Base-by-base conservation (phyloP, 1,140 invertebrate species). In the Platorchestia sp. region DNA sequence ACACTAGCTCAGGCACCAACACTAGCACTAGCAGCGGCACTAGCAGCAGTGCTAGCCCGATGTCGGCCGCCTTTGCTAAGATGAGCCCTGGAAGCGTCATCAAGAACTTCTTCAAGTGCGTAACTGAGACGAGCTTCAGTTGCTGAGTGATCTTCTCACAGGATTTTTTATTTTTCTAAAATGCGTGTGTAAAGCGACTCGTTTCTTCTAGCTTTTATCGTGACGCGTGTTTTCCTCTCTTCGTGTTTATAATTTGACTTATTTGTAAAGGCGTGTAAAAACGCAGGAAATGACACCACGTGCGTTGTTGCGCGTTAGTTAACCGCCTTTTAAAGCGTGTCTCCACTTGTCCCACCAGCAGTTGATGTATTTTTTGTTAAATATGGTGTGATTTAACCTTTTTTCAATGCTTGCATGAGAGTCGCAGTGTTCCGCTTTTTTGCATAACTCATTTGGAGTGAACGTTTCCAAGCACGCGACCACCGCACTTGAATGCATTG, bases 91-190 rank as follows among this genome's bases (percentile, higher is more conserved):
- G 95, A 6, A 95, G 86, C 86, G 95, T 95, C 45, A 95, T 95
- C 89, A 95, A 95, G 89, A 95, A 95, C 51, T 95, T 95, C 89
- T 95, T 95, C 95, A 95, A 95, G 95, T 95, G 95, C 86, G 95
- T 95, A 75, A 10, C 14, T 3, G 10, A 36, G 59, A 75, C 27
- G 27, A 10, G 59, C 59, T 75, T 22, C 1, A 22, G 6, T 75
- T 75, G 59, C 59, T 19, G 59, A 10, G 27, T 75, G 10, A 36
- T 75, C 27, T 75, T 75, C 59, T 75, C 59, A 36, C 6, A 6
- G 19, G 47, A 51, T 51, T 51, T 51, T 19, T 22, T 75, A 22
- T 75, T 10, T 75, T 75, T 36, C 59, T 27, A 22, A 75, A 75
- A 75, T 36, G 59, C 59, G 59, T 75, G 59, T 75, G 7, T 75